Percentiles rank a stretch among this genome's conserved stretches.
Conservation (phyloP, 2,888 invertebrate genomes). For the Nephrotoma flavescens region DNA sequence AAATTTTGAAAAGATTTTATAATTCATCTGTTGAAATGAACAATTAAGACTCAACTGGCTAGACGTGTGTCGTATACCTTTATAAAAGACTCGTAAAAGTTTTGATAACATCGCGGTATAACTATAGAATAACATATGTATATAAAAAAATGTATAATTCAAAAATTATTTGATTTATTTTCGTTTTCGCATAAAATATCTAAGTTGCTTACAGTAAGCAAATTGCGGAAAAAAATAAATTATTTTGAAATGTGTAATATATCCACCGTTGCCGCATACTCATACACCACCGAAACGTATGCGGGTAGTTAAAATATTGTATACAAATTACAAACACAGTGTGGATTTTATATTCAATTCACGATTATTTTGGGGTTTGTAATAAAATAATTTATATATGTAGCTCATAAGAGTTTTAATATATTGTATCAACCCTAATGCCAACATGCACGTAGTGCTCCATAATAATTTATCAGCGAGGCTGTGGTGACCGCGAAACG, state of each 20-base stretch:
- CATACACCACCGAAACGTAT: neutral
- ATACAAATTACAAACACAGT: neutral
- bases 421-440: too few species aligned
- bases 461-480: too few species aligned
- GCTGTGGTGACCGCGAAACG: too few species aligned
- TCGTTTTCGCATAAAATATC: neutral
- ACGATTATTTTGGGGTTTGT: neutral
- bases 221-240: neutral
- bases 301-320: neutral
- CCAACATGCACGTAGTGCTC: too few species aligned
- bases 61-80: neutral
- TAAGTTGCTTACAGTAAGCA: neutral
- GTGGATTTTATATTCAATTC: neutral
- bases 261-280: neutral
- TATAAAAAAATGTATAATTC: neutral
- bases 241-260: neutral
- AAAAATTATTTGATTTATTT: neutral
- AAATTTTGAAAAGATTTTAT: neutral
- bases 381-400: too few species aligned
- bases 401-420: too few species aligned
- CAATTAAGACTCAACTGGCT: neutral
- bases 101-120: neutral
- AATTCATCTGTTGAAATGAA: neutral
- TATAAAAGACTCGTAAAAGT: neutral
- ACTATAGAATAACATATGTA: neutral